These are phyloP conservation scores for Nebria brevicollis DNA, from an alignment of 2,888 invertebrate genomes.

Conservation along the genomic window DNA sequence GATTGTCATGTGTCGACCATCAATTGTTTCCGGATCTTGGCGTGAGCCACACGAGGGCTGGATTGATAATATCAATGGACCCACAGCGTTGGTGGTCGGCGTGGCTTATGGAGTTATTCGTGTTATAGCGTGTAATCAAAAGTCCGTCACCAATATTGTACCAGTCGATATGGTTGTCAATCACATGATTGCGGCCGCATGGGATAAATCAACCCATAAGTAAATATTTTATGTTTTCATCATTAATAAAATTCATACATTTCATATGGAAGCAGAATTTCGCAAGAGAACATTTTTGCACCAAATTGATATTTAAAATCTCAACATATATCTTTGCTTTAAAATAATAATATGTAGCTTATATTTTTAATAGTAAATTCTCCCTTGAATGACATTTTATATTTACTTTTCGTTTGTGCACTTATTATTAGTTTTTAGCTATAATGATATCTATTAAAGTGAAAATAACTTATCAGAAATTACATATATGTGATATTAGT, in stretches of 20 bases:
- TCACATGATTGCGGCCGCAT: conserved; percentile 61
- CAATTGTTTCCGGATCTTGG: conserved; percentile 68
- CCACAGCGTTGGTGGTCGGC: conserved; percentile 63
- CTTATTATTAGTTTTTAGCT: background rate
- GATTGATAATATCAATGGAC: conserved; percentile 77
- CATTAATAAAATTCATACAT: too few relatives aligned
- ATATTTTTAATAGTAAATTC: too few relatives aligned
- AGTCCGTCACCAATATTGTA: conserved; percentile 59
- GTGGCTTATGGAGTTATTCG: conserved; percentile 70
- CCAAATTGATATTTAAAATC: too few relatives aligned
- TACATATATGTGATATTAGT: background rate
- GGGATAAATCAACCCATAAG: conserved; percentile 50
- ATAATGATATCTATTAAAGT: background rate
- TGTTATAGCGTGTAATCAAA: conserved; percentile 56
- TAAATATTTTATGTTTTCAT: background rate
- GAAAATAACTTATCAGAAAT: background rate
- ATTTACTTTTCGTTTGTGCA: too few relatives aligned
- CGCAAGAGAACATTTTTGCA: too few relatives aligned
- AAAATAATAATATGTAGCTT: too few relatives aligned
- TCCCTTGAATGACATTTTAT: too few relatives aligned
- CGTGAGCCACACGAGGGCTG: conserved; percentile 70
- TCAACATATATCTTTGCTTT: too few relatives aligned
- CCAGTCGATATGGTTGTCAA: conserved; percentile 65
- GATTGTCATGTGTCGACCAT: conserved; percentile 74
- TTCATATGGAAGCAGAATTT: too few relatives aligned